A percentile compares a stretch with the other conserved stretches of the same genome.
Evolutionary conservation across 1,140 invertebrate species (phyloP).

Genomic region (Saxidomus purpurata): DNA sequence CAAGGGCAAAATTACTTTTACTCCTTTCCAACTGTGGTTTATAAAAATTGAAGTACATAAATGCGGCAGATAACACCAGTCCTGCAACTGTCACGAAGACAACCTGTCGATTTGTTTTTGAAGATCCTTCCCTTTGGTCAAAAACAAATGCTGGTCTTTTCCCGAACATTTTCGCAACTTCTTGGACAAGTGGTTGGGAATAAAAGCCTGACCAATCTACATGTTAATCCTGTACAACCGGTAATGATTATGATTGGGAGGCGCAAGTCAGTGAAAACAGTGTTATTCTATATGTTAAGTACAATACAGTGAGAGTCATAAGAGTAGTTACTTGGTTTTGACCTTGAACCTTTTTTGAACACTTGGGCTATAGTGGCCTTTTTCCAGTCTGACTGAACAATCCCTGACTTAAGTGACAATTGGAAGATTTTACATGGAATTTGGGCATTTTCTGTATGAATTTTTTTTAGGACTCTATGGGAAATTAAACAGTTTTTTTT

Average conservation of each 20-base stretch:
- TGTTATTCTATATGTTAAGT: no score
- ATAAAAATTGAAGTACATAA: not conserved
- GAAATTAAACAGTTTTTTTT: no score
- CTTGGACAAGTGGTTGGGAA: no score
- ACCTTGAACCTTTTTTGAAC: constrained; percentile 48
- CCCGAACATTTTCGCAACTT: not conserved
- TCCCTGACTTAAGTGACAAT: no score
- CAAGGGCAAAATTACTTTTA: not conserved
- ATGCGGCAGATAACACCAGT: not conserved
- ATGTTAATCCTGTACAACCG: no score
- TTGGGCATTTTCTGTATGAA: no score
- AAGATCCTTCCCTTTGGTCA: not conserved
- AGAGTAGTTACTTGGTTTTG: constrained; percentile 50
- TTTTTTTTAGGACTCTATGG: no score
- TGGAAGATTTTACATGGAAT: no score
- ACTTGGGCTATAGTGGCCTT: not conserved
- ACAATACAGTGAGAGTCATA: no score
- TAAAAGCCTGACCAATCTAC: no score
- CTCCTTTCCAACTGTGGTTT: not conserved
- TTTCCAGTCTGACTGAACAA: constrained; percentile 51
- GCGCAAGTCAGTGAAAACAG: no score
- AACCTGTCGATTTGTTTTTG: not conserved
- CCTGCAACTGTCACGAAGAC: not conserved
- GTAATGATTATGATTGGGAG: no score
- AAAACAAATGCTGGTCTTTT: not conserved